phyloP scores from a whole-genome alignment of 1,140 invertebrate genomes.

The Drosophila yakuba region DNA sequence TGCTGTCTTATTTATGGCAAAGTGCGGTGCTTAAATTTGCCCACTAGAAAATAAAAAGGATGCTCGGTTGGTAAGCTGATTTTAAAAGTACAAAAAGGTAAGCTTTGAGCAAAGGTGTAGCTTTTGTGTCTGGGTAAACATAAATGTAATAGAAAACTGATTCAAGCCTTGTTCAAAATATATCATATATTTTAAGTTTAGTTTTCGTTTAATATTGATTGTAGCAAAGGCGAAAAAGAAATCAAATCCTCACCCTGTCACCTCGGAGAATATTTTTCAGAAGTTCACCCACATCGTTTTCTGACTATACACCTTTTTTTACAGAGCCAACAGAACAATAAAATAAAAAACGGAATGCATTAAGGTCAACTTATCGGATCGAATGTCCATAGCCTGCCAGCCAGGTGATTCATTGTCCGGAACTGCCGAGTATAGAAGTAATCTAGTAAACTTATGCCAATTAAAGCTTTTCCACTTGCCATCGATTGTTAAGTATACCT shows the following conservation, averaged over 20 bases:
- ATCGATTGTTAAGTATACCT: slow-evolving; percentile 26
- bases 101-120: background rate
- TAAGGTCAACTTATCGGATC: slow-evolving; percentile 42
- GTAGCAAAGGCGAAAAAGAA: background rate
- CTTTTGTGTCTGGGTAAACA: background rate
- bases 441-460: slow-evolving; percentile 34
- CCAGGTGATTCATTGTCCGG: slow-evolving; percentile 41
- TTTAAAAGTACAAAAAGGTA: background rate
- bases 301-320: slow-evolving; percentile 10
- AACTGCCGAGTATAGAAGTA: background rate
- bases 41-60: slow-evolving; percentile 11
- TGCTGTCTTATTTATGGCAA: slow-evolving; percentile 3
- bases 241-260: background rate
- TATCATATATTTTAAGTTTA: background rate
- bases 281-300: slow-evolving; percentile 9
- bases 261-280: background rate
- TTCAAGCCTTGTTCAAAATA: too few relatives aligned
- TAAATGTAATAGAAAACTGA: background rate
- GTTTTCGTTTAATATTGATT: too few relatives aligned
- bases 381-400: slow-evolving; percentile 31
- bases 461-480: slow-evolving; percentile 40
- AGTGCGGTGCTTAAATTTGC: slow-evolving; percentile 3
- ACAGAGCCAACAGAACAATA: background rate
- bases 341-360: slow-evolving; percentile 20
- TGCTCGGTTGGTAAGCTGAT: slow-evolving; percentile 2